Evolutionary conservation across 1,140 invertebrate species (phyloP).

Genomic region (Mylabris phalerata): DNA sequence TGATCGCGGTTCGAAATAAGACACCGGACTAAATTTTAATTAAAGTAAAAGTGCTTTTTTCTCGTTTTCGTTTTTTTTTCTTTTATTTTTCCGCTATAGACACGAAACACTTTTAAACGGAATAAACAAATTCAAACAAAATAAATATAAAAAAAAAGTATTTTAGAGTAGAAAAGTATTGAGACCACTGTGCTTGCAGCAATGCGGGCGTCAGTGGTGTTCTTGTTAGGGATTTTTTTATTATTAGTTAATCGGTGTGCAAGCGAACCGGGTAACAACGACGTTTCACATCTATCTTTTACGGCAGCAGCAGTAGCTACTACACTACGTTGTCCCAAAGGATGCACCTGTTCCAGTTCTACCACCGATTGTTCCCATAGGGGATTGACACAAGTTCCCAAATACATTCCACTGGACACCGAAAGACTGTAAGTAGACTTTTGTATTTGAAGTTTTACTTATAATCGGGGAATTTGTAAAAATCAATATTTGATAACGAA

Average conservation of each 20-base stretch:
- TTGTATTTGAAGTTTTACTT: neutral
- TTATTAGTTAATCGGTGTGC: slow-evolving; percentile 12
- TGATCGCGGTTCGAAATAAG: slow-evolving; percentile 7
- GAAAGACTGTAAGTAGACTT: slow-evolving; percentile 74
- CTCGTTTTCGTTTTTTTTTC: no score
- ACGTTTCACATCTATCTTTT: slow-evolving; percentile 20
- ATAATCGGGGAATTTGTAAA: neutral
- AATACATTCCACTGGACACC: slow-evolving; percentile 63
- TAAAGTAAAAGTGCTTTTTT: slow-evolving; percentile 15
- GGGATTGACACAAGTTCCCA: slow-evolving; percentile 69
- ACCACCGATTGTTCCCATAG: slow-evolving; percentile 76
- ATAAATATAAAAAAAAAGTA: neutral
- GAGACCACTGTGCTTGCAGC: slow-evolving; percentile 1
- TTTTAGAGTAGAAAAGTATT: slow-evolving; percentile 1
- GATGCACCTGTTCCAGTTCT: slow-evolving; percentile 68
- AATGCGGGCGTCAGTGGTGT: slow-evolving; percentile 19
- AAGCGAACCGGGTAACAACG: slow-evolving; percentile 15
- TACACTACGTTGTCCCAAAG: slow-evolving; percentile 57
- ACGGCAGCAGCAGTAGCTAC: neutral
- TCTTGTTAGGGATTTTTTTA: slow-evolving; percentile 12
- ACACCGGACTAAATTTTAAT: slow-evolving; percentile 18
- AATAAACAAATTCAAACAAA: slow-evolving; percentile 6
- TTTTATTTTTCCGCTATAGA: no score
- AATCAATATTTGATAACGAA: neutral
- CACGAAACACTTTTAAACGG: no score